Base-by-base conservation (phyloP, 2,888 invertebrate species). In the Zeuzera pyrina region DNA sequence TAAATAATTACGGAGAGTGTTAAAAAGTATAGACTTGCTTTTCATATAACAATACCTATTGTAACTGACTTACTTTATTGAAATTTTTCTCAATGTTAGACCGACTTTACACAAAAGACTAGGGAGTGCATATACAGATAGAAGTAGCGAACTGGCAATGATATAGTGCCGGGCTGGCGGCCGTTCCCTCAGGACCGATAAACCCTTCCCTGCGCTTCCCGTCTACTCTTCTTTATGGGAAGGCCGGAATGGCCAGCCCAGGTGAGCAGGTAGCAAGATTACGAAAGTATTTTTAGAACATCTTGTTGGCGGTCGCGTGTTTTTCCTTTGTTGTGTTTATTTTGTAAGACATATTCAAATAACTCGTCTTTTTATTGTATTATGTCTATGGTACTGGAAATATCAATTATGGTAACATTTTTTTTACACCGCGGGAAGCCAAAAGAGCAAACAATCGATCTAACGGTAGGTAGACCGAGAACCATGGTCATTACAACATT, bases 251-350 rank as follows among this genome's bases (percentile, higher is more conserved):
- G 74, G 77, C 71, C 73, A 69, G 72, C 71, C 71, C 79, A 79
- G 77, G 77, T 79, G 77, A 77, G 67, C 77, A 77, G 77, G 78
- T 77, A 78, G n/a, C n/a, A n/a, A n/a, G 76, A 78, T 78, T 78
- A 76, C 67, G 64, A 76, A 73, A 70, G 77, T 81, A 81, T 81
- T 81, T 79, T 81, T 74, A 73, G 74, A 79, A 66, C 78, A 73
- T 79, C 79, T 81, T 81, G 74, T 65, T n/a, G 71, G 68, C 72
- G 69, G 68, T 70, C 69, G 70, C 67, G 72, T 77, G 74, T 76
- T 78, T 78, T 78, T 73, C 74, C 76, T 77, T 78, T 79, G 79
- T 78, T 79, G 77, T 73, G n/a, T n/a, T n/a, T n/a, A n/a, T n/a
- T n/a, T n/a, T n/a, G n/a, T n/a, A n/a, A n/a, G n/a, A n/a, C n/a